A percentile compares a stretch with the other conserved stretches of the same genome.
Conservation (phyloP, 2,113 vertebrate species). For the Archocentrus centrarchus region DNA sequence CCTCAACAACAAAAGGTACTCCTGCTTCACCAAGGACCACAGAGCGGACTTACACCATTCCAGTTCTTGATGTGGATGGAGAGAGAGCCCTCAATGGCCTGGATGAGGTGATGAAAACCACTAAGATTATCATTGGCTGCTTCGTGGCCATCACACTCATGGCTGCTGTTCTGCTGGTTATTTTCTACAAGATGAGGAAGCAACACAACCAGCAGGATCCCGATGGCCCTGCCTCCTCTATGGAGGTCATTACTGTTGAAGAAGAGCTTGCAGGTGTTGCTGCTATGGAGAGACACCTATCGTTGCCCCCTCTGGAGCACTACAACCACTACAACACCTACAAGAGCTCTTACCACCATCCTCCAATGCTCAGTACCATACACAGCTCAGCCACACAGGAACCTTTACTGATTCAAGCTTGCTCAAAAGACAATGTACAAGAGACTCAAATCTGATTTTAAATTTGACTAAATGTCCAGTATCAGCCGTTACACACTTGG, state of each 20-base stretch:
- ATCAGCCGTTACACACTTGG: slow-evolving; percentile 63
- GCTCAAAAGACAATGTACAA: slow-evolving; percentile 86
- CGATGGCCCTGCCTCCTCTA: slow-evolving; percentile 93
- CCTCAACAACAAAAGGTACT: slow-evolving; percentile 92
- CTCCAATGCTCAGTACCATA: slow-evolving; percentile 95
- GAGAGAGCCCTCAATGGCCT: slow-evolving; percentile 77
- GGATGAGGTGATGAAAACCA: slow-evolving; percentile 86
- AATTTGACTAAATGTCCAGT: slow-evolving; percentile 81
- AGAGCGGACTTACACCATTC: slow-evolving; percentile 93
- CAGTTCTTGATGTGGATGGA: slow-evolving; percentile 86
- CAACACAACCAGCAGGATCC: slow-evolving; percentile 97
- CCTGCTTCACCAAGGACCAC: slow-evolving; percentile 86
- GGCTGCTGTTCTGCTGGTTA: slow-evolving; percentile 97
- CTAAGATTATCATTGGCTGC: slow-evolving; percentile 86
- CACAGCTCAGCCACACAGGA: slow-evolving; percentile 98
- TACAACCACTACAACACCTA: slow-evolving; percentile 99
- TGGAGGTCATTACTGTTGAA: slow-evolving; percentile 97
- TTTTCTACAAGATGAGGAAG: slow-evolving; percentile 99
- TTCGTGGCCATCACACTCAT: slow-evolving; percentile 99
- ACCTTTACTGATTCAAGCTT: slow-evolving; percentile 93
- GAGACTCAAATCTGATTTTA: slow-evolving; percentile 83
- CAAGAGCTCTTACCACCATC: slow-evolving; percentile 96
- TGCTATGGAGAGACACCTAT: slow-evolving; percentile 94
- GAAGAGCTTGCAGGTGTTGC: slow-evolving; percentile 95
- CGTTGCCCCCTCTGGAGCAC: slow-evolving; percentile 95